Conservation (phyloP, 2,797 vertebrate genomes). For the Acipenser ruthenus region DNA sequence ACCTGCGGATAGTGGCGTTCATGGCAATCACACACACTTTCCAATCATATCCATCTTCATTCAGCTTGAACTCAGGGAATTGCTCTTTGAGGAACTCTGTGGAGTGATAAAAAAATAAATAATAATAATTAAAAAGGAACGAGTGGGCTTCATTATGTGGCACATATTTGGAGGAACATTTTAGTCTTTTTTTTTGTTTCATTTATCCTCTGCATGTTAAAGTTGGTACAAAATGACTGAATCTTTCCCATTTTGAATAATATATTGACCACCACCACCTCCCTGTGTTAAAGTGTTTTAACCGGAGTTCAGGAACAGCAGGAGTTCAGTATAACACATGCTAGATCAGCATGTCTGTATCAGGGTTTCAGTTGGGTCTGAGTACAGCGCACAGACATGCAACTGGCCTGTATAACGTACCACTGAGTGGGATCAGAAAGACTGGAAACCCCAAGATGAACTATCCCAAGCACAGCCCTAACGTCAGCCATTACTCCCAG, state of each 20-base stretch:
- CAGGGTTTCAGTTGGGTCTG: not conserved
- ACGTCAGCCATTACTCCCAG: not conserved
- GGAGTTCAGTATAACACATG: no score
- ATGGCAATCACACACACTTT: slow-evolving; percentile 63
- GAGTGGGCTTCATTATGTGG: no score
- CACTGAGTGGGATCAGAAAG: no score
- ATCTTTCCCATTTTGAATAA: no score
- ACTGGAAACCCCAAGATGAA: no score
- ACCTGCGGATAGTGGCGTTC: slow-evolving; percentile 54
- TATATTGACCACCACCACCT: no score
- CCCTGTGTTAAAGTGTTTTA: no score
- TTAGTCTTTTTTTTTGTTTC: not conserved
- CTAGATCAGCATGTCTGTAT: not conserved
- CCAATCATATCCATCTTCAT: slow-evolving; percentile 58
- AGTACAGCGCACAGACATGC: not conserved
- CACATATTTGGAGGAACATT: not conserved
- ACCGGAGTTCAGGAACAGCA: no score
- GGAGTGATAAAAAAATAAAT: slow-evolving; percentile 19
- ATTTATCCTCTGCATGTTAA: not conserved
- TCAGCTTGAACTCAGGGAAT: slow-evolving; percentile 52
- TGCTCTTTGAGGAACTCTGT: slow-evolving; percentile 64
- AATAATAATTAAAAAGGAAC: not conserved
- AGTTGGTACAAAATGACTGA: no score
- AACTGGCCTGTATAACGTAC: not conserved
- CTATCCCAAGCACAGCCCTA: no score